Evolutionary conservation across 1,140 invertebrate species (phyloP).

Genomic region (Drosophila parvula): DNA sequence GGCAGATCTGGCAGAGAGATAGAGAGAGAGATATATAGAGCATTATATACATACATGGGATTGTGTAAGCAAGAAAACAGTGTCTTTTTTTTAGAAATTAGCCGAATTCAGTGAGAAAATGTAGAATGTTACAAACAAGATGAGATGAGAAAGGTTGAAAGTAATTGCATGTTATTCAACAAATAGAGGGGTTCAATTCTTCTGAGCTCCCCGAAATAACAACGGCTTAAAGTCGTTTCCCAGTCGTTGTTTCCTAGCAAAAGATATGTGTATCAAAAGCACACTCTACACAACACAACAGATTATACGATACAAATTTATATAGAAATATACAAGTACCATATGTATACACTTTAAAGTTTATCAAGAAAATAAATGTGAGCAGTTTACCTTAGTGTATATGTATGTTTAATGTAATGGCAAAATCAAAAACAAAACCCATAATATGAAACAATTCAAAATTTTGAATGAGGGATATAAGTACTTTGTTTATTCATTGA

Average conservation of each 20-base stretch:
- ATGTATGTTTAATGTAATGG: constrained; percentile 47
- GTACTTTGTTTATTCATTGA: constrained; percentile 58
- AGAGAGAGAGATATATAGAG: constrained; percentile 1
- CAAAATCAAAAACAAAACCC: constrained; percentile 36
- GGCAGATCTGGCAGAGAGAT: not conserved
- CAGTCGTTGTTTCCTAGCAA: constrained; percentile 63
- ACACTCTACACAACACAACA: constrained; percentile 33
- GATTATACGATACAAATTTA: constrained; percentile 51
- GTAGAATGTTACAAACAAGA: constrained; percentile 34
- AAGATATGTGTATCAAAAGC: constrained; percentile 16
- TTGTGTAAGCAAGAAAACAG: constrained; percentile 52
- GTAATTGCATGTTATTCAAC: constrained; percentile 36
- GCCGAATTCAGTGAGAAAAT: constrained; percentile 58
- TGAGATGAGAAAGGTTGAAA: not conserved
- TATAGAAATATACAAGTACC: constrained; percentile 46
- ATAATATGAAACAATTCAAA: constrained; percentile 29
- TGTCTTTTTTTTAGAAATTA: constrained; percentile 77
- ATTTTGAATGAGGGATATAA: constrained; percentile 30
- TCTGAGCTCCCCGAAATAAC: constrained; percentile 53
- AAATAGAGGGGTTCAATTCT: constrained; percentile 55
- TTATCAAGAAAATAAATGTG: constrained; percentile 49
- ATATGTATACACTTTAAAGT: constrained; percentile 51
- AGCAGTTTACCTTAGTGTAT: constrained; percentile 70
- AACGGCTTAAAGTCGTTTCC: constrained; percentile 74
- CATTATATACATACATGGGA: constrained; percentile 28